Evolutionary conservation across 2,797 vertebrate species (phyloP).

Genomic region (Sparidentex hasta): DNA sequence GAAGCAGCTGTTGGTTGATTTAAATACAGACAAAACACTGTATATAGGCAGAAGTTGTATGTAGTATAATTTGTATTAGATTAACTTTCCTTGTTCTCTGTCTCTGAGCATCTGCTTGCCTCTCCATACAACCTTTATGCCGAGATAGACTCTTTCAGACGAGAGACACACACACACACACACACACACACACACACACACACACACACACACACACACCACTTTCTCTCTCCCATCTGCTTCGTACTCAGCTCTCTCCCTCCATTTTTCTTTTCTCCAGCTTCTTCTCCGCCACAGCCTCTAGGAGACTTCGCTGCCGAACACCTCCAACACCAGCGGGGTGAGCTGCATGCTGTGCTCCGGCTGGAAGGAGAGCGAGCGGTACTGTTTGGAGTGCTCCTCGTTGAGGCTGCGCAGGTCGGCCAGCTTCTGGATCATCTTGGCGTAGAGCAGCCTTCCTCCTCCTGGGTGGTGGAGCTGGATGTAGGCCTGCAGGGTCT

Average conservation of each 20-base stretch:
- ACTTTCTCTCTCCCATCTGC: conserved; percentile 56
- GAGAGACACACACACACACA: conserved; percentile 43
- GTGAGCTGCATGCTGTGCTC: conserved; percentile 97
- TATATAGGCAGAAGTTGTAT: conserved; percentile 74
- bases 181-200: conserved; percentile 8
- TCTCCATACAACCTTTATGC: conserved; percentile 63
- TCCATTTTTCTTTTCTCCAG: conserved; percentile 80
- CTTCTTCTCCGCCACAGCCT: conserved; percentile 87
- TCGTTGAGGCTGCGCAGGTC: conserved; percentile 97
- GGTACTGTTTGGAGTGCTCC: conserved; percentile 98
- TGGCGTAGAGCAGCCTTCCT: conserved; percentile 93
- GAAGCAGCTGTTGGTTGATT: conserved; percentile 82
- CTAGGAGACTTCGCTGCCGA: conserved; percentile 96
- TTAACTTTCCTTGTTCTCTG: conserved; percentile 74
- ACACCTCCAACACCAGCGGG: conserved; percentile 96
- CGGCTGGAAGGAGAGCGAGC: conserved; percentile 93
- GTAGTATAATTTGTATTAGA: conserved; percentile 65
- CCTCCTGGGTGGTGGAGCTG: conserved; percentile 91
- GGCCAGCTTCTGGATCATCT: conserved; percentile 99
- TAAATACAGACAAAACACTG: conserved; percentile 79
- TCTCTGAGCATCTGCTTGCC: conserved; percentile 61
- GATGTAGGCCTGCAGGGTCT: conserved; percentile 95
- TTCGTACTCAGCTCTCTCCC: conserved; percentile 49
- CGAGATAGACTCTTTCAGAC: conserved; percentile 62
- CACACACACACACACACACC: conserved; percentile 12